Conservation (phyloP, 1,140 invertebrate species). For the Sweltsa coloradensis region DNA sequence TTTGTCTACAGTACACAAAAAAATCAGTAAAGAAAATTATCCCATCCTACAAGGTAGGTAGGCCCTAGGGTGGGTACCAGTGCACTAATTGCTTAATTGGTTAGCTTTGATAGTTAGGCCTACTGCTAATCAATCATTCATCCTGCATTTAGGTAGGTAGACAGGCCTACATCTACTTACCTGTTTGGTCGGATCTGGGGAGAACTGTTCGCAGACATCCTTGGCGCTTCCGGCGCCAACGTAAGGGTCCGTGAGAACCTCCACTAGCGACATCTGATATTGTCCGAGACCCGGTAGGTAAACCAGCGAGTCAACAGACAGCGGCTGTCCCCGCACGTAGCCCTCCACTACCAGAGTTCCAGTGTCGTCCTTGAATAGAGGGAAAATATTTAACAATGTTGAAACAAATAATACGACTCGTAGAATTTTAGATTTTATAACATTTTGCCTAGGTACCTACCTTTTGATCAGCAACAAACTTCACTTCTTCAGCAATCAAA, state of each 20-base stretch:
- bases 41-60: too few relatives aligned
- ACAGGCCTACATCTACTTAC: constrained; percentile 13
- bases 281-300: constrained; percentile 86
- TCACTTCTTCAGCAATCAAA: constrained; percentile 65
- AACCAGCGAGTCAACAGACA: constrained; percentile 78
- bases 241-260: constrained; percentile 60
- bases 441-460: constrained; percentile 20
- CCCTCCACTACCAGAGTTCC: constrained; percentile 77
- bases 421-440: not conserved
- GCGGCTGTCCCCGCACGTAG: constrained; percentile 63
- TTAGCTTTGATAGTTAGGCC: too few relatives aligned
- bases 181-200: constrained; percentile 53
- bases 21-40: not conserved
- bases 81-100: too few relatives aligned
- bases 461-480: constrained; percentile 46
- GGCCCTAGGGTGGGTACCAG: too few relatives aligned
- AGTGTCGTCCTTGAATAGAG: not conserved
- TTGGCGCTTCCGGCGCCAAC: constrained; percentile 34
- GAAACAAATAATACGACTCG: not conserved
- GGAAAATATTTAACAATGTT: not conserved
- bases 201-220: constrained; percentile 40
- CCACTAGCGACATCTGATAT: constrained; percentile 80
- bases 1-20: too few relatives aligned
- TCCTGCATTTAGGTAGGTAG: not conserved
- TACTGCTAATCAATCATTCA: not conserved